Evolutionary conservation across 2,113 vertebrate genomes (phyloP), one percentile per base, ranked within the genome.

Genomic region (Lethenteron reissneri): DNA sequence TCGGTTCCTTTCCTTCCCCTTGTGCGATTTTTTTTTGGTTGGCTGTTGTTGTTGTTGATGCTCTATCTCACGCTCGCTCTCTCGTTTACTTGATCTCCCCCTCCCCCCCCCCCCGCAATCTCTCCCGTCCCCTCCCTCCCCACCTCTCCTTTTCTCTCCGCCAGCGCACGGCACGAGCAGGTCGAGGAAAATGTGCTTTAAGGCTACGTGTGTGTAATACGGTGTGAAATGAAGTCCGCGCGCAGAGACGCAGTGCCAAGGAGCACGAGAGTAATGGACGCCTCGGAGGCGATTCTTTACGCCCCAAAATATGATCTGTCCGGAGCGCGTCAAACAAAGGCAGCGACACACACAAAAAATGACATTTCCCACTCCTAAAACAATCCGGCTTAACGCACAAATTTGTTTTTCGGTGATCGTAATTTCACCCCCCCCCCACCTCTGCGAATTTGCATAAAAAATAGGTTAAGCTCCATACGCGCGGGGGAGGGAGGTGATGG

Each of bases 161-260:
- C 41, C 41, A 41, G 41, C 41, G 41, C 5, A 41, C 41, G 41
- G 41, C 41, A 41, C 41, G 41, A 41, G 64, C 64, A n/a, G 25
- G 64, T n/a, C 25, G n/a, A 25, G n/a, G 64, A 68, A 12, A 68
- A 25, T 25, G n/a, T 68, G 64, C 64, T 68, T 68, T 25, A 17
- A 68, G 64, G 64, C 64, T 68, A 41, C 41, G 41, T 41, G 64
- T 68, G 64, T 68, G 64, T 68, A 68, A 68, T 68, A 68, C 64
- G 64, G 64, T 68, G 64, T 68, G 64, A 68, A 68, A 68, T 68
- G 64, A 68, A 68, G 64, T 68, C 64, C n/a, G 64, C 64, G 25
- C n/a, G 25, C 64, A 17, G 64, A 17, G 64, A n/a, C n/a, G 64
- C 25, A 68, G 11, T 68, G 64, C n/a, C 64, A 68, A 25, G 64